phyloP scores from a whole-genome alignment of 2,113 vertebrate species.

The Oreochromis niloticus region DNA sequence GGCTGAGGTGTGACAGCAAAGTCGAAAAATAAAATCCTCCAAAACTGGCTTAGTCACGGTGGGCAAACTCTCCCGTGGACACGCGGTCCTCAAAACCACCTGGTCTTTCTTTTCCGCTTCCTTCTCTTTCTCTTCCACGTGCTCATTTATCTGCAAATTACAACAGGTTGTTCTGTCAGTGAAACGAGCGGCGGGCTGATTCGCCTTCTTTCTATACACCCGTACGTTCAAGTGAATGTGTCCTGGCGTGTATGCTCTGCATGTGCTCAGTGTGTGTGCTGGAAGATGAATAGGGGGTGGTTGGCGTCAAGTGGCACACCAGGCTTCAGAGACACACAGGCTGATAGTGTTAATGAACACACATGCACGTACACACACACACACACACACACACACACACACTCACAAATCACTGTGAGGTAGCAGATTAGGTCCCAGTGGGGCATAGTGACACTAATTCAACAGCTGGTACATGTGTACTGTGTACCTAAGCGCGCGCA shows the following conservation, averaged over 20 bases:
- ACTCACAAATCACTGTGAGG: conserved; percentile 11
- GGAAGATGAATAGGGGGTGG: conserved; percentile 6
- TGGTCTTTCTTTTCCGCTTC: background rate
- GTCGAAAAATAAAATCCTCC: conserved; percentile 1
- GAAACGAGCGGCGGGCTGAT: background rate
- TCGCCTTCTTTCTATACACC: background rate
- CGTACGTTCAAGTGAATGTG: background rate
- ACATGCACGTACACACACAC: background rate
- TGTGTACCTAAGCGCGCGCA: background rate
- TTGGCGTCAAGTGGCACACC: conserved; percentile 45
- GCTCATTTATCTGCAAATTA: background rate
- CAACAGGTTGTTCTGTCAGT: background rate
- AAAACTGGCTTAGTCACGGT: conserved; percentile 2
- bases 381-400: background rate
- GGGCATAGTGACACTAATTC: conserved; percentile 54
- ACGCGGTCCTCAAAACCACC: background rate
- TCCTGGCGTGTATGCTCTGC: background rate
- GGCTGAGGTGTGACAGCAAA: background rate
- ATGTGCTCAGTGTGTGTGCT: background rate
- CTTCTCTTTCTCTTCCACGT: background rate
- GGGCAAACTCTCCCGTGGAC: background rate
- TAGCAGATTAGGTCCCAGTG: conserved; percentile 51
- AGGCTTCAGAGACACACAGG: conserved; percentile 34
- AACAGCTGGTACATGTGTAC: conserved; percentile 55
- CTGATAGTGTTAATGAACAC: conserved; percentile 24